These are phyloP conservation scores for Cnemophilus loriae DNA, from an alignment of 2,113 vertebrate species.

Conservation along the genomic window DNA sequence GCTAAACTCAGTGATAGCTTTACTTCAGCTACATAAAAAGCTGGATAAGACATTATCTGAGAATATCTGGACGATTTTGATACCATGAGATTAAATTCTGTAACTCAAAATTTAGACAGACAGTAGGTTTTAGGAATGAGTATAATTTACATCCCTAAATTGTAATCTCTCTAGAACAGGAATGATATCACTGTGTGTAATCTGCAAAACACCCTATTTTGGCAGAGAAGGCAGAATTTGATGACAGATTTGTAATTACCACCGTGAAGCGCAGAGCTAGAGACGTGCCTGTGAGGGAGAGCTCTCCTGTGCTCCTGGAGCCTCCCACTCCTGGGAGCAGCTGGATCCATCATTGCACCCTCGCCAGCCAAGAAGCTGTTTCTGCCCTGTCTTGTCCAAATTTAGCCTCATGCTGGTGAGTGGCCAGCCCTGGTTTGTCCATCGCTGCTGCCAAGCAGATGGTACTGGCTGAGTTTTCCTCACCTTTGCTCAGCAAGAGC, in stretches of 20 bases:
- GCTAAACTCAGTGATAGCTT: neutral
- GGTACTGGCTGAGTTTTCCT: neutral
- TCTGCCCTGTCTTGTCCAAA: neutral
- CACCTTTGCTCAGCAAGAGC: neutral
- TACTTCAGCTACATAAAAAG: neutral
- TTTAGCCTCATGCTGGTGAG: neutral
- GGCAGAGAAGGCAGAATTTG: neutral
- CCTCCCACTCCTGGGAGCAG: neutral
- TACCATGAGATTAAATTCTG: neutral
- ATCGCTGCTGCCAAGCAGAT: neutral
- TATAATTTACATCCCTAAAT: neutral
- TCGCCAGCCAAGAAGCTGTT: neutral
- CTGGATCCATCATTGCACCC: neutral
- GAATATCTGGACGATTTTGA: neutral
- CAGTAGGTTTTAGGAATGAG: neutral
- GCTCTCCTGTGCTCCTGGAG: neutral
- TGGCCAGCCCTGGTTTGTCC: neutral
- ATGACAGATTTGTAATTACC: neutral
- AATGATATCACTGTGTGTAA: neutral
- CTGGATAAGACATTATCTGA: neutral
- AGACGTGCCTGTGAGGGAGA: neutral
- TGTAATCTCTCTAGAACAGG: neutral
- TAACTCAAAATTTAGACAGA: neutral
- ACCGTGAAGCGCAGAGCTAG: neutral
- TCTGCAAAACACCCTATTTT: neutral